Evolutionary conservation across 2,113 vertebrate species (phyloP), one percentile per base, ranked within the genome.

Genomic region (Haemorhous mexicanus): DNA sequence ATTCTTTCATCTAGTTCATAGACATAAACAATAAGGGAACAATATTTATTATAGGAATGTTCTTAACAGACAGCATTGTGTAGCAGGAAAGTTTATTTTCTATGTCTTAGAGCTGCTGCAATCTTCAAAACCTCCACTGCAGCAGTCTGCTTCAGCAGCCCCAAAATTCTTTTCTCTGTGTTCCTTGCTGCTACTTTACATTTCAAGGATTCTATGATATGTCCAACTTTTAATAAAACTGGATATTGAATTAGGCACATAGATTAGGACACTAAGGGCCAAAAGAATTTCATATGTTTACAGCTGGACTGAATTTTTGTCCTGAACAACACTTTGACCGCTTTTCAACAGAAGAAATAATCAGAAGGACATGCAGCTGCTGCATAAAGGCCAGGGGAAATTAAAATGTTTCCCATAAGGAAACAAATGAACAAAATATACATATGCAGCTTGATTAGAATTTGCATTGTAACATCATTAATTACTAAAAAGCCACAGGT

Each of bases 401-500:
- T 96, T 87, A 96, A 96, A 95, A 85, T 75, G 19, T 75, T 94
- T 92, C 96, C 93, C 83, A 70, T 55, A 92, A 95, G 96, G 79
- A 94, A 95, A 94, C 74, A 94, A 90, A 94, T 75, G 95, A 95
- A 90, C 80, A 95, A 94, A 96, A 95, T 90, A 95, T 90, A 93
- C 86, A 94, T 94, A 90, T 82, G 92, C 52, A 8, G 77, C 82
- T 94, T 92, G 94, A 95, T 90, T 93, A 93, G 79, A 91, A 93
- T 95, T 92, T 95, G 91, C 91, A 91, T 87, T 94, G 89, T 92
- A 95, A 92, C 89, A 90, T 84, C 85, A 91, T 94, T 94, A 97
- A 96, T 97, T 96, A 95, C 91, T 84, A 95, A 93, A 89, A 91
- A 95, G 77, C 73, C 92, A 95, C 96, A 96, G 94, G 96, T 97